Evolutionary conservation across 2,113 vertebrate genomes (phyloP).

Genomic region (Cyphomyrus discorhynchus): DNA sequence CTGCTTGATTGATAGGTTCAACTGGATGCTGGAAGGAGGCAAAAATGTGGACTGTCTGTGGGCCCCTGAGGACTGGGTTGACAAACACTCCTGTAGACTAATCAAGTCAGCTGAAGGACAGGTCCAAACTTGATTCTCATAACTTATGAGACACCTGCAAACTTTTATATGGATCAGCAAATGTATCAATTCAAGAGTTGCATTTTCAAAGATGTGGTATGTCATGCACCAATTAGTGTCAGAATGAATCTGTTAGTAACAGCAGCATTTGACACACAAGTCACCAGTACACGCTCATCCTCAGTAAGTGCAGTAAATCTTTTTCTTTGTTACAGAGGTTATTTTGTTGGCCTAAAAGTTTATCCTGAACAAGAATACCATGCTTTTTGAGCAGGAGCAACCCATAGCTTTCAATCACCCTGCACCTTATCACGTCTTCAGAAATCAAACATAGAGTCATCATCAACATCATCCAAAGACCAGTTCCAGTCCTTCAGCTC

Average conservation of each 20-base stretch:
- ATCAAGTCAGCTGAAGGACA: not conserved
- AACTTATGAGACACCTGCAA: not conserved
- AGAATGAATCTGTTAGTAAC: not conserved
- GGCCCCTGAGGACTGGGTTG: not conserved
- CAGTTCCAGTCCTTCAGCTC: slow-evolving; percentile 94
- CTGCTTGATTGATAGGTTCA: not conserved
- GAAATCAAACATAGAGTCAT: slow-evolving; percentile 89
- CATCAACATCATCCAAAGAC: slow-evolving; percentile 80
- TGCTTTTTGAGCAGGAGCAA: not conserved
- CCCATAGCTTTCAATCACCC: slow-evolving; percentile 50
- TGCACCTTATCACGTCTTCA: slow-evolving; percentile 70
- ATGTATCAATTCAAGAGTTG: not conserved
- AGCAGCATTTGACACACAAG: not conserved
- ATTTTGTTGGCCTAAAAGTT: not conserved
- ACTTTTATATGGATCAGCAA: not conserved
- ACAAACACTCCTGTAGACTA: not conserved
- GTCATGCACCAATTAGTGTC: not conserved
- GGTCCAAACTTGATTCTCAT: not conserved
- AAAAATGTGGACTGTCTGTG: not conserved
- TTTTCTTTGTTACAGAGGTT: not conserved
- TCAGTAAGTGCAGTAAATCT: not conserved
- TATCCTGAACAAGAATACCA: not conserved
- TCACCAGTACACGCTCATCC: not conserved
- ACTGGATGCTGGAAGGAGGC: not conserved
- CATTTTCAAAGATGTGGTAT: not conserved